Evolutionary conservation across 2,888 invertebrate species (phyloP).

Genomic region (Myopa tessellatipennis): DNA sequence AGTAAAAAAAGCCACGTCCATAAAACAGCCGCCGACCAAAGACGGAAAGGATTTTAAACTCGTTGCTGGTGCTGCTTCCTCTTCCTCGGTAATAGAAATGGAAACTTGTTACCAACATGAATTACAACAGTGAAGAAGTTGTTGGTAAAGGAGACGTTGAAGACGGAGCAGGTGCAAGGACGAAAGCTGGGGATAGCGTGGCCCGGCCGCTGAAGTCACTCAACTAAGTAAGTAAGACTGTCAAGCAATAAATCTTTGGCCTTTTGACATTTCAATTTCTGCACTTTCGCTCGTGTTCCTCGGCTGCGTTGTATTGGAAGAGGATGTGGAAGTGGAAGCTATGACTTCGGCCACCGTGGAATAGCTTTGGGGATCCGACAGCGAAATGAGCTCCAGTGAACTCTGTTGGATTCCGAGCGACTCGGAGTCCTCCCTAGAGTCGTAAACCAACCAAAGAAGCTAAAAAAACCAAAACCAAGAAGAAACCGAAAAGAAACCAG

Average conservation of each 20-base stretch:
- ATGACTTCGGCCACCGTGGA: constrained; percentile 29
- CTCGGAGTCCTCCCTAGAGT: background rate
- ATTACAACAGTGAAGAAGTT: background rate
- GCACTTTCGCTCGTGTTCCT: constrained; percentile 40
- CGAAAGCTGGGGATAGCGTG: background rate
- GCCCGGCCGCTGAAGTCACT: background rate
- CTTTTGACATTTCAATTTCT: constrained; percentile 56
- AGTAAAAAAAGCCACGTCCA: constrained; percentile 9
- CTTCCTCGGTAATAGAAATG: constrained; percentile 23
- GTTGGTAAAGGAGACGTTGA: background rate
- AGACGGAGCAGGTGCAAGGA: background rate
- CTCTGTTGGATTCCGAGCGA: background rate
- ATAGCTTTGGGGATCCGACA: constrained; percentile 15
- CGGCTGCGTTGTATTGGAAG: background rate
- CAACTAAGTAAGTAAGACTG: constrained; percentile 41
- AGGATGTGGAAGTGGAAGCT: background rate
- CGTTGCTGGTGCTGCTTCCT: constrained; percentile 19
- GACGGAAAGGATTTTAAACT: constrained; percentile 35
- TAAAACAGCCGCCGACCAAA: constrained; percentile 29
- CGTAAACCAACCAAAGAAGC: background rate
- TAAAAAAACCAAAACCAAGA: background rate
- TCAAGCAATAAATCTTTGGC: constrained; percentile 53
- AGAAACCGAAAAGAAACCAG: background rate
- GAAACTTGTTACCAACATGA: constrained; percentile 35
- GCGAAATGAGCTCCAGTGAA: constrained; percentile 13